Conservation (phyloP, 92 coral and sea anemone species). For the Montipora capitata region DNA sequence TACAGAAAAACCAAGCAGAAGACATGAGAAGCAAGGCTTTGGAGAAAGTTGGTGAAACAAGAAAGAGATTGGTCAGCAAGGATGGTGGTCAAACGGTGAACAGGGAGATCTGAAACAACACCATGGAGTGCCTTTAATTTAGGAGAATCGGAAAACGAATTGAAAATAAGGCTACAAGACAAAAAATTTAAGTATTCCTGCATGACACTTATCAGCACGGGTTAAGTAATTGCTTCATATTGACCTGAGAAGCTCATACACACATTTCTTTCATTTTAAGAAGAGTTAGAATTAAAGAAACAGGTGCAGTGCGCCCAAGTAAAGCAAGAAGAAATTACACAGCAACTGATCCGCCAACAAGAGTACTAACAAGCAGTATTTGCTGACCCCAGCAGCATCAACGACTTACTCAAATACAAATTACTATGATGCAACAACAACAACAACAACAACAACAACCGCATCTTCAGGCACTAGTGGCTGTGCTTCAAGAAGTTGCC, state of each 20-base stretch:
- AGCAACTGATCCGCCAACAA: constrained; percentile 64
- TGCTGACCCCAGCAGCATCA: constrained; percentile 57
- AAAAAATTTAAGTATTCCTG: no score
- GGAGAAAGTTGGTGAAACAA: constrained; percentile 58
- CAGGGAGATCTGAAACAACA: constrained; percentile 45
- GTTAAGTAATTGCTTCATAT: no score
- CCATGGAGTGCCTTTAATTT: constrained; percentile 36
- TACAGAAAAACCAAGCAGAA: constrained; percentile 60
- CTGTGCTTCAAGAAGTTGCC: constrained; percentile 59
- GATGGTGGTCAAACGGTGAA: constrained; percentile 34
- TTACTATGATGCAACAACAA: background rate
- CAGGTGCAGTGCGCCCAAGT: constrained; percentile 34
- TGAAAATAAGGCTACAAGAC: constrained; percentile 37
- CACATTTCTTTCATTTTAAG: background rate
- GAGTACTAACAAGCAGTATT: constrained; percentile 45
- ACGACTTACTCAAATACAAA: constrained; percentile 60
- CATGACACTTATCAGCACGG: no score
- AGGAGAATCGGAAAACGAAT: constrained; percentile 43
- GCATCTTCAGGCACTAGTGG: constrained; percentile 32
- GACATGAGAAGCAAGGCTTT: constrained; percentile 53
- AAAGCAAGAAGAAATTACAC: constrained; percentile 55
- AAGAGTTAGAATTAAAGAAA: constrained; percentile 54
- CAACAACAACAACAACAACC: no score
- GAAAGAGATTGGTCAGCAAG: constrained; percentile 20
- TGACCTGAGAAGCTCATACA: no score